A percentile compares a stretch with the other conserved stretches of the same genome.
These are phyloP conservation scores for Amblyjoppa fuscipennis DNA, from an alignment of 2,888 invertebrate species.

Conservation along the genomic window DNA sequence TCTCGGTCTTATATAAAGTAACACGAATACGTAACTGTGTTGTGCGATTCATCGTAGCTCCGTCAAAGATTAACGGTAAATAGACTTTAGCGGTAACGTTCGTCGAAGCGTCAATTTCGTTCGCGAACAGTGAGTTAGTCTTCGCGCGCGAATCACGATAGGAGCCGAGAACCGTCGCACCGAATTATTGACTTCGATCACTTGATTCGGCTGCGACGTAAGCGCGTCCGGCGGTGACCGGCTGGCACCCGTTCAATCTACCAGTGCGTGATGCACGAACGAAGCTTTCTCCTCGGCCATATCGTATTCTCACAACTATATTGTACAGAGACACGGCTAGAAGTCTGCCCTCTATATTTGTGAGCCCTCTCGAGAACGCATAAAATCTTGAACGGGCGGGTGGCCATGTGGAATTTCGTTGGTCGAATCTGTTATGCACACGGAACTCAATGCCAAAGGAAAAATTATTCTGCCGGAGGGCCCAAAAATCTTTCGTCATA, in stretches of 20 bases:
- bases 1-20: background rate
- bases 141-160: slow-evolving; percentile 9
- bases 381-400: slow-evolving; percentile 70
- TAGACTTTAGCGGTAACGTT: background rate
- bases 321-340: background rate
- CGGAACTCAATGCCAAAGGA: background rate
- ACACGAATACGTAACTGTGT: background rate
- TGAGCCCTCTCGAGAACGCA: slow-evolving; percentile 78
- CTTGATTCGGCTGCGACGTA: slow-evolving; percentile 34
- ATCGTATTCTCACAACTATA: background rate
- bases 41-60: background rate
- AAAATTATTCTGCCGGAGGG: background rate
- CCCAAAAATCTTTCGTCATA: background rate
- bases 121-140: background rate
- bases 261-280: background rate
- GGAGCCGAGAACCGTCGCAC: slow-evolving; percentile 28
- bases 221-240: background rate
- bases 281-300: slow-evolving; percentile 22
- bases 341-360: slow-evolving; percentile 76
- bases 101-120: background rate
- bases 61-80: slow-evolving; percentile 9
- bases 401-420: slow-evolving; percentile 43
- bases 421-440: slow-evolving; percentile 4
- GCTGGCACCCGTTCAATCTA: slow-evolving; percentile 2
- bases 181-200: slow-evolving; percentile 62